Base-by-base conservation (phyloP, 2,113 vertebrate species). In the Hystrix brachyura region DNA sequence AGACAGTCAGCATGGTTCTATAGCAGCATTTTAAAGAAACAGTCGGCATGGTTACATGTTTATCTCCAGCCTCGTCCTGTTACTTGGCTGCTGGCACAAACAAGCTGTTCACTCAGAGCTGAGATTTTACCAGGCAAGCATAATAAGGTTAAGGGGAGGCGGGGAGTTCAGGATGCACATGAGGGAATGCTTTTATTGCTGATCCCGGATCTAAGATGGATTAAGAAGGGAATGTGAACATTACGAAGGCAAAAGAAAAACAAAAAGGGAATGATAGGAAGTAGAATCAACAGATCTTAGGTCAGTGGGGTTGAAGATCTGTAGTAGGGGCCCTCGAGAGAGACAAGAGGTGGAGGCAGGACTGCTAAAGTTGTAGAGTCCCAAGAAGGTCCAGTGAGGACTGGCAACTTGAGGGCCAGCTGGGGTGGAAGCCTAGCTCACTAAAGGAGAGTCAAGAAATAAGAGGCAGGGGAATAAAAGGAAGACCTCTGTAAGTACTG, bases 381-480 rank as follows among this genome's bases (percentile, higher is more conserved):
- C 13, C 13, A n/a, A 27, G 17, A 55, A 86, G 48, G 51, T n/a
- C 80, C 2, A 7, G 38, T 0, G 76, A 53, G 4, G 2, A 53
- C 0, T 0, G 5, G 25, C 18, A 15, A 7, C 1, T 2, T 7
- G 23, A 23, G 13, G 59, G 17, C 2, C 9, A 46, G 23, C 11
- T 0, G 14, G 59, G 62, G 25, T 46, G 25, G 27, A 19, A 7
- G 34, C 46, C 76, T 38, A 29, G 53, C n/a, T 86, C 92, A 69
- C 0, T 11, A 12, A 57, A 34, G 48, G 59, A 43, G 34, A 82
- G 78, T 25, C 32, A 62, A 64, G 57, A 29, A 78, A 59, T 8
- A 21, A 13, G n/a, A 80, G 69, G 59, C 17, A 17, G 5, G 23
- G 18, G 3, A 53, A 59, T 34, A 2, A 59, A 53, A 83, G 3